Conservation (phyloP, 2,888 invertebrate species). For the Drosophila antonietae region DNA sequence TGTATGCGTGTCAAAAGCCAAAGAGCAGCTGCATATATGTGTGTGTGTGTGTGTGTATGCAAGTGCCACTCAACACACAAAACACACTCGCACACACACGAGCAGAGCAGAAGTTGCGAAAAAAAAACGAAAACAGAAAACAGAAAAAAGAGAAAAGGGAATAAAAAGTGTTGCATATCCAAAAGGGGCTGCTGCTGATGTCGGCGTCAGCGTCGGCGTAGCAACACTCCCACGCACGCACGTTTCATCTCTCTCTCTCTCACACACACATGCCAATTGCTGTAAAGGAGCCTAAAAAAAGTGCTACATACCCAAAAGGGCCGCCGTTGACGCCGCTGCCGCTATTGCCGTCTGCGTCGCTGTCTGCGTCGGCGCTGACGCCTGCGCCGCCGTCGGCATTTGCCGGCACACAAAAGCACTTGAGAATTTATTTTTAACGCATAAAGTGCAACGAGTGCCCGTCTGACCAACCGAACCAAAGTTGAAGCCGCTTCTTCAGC, state of each 20-base stretch:
- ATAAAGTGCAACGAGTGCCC: conserved; percentile 64
- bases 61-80: conserved; percentile 67
- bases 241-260: not conserved
- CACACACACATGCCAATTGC: not conserved
- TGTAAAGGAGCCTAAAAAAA: conserved; percentile 23
- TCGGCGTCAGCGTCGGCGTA: not conserved
- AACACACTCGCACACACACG: conserved; percentile 33
- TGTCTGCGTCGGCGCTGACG: conserved; percentile 1
- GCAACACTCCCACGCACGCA: conserved; percentile 1
- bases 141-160: not conserved
- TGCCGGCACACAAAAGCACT: conserved; percentile 63
- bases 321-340: not conserved
- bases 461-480: conserved; percentile 44
- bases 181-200: conserved; percentile 40
- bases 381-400: conserved; percentile 19
- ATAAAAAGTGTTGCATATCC: conserved; percentile 61
- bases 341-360: conserved; percentile 9
- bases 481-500: conserved; percentile 27
- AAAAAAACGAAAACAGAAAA: not conserved
- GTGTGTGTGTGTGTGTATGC: conserved; percentile 43
- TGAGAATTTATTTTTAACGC: conserved; percentile 62
- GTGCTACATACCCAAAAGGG: conserved; percentile 59
- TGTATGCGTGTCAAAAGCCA: conserved; percentile 57
- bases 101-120: conserved; percentile 9
- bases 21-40: conserved; percentile 49